A percentile compares a stretch with the other conserved stretches of the same genome.
phyloP scores from a whole-genome alignment of 2,797 vertebrate species.

The Falco cherrug region DNA sequence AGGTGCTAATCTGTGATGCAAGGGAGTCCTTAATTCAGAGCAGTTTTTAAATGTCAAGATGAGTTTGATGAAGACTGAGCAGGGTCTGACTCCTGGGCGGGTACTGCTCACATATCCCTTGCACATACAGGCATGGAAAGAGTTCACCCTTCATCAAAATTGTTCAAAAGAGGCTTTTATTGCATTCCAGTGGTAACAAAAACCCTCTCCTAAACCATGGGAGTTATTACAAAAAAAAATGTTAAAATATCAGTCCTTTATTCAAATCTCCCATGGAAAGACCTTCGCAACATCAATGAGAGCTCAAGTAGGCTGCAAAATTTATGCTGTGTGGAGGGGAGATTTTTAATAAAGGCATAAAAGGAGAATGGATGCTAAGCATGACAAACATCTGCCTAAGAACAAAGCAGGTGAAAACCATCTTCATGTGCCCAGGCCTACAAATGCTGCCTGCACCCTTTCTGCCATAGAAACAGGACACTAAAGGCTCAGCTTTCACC shows the following conservation, averaged over 20 bases:
- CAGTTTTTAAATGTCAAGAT: neutral
- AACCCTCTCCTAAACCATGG: neutral
- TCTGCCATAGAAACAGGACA: neutral
- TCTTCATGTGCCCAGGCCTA: neutral
- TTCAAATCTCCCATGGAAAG: neutral
- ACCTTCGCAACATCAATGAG: neutral
- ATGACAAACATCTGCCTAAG: constrained; percentile 16
- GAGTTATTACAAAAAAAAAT: neutral
- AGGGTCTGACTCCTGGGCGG: fast-evolving
- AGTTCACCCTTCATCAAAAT: neutral
- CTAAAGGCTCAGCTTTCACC: constrained; percentile 4
- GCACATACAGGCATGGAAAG: neutral
- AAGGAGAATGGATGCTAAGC: neutral
- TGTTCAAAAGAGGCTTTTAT: neutral
- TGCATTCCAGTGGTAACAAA: neutral
- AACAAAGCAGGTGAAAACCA: constrained; percentile 39
- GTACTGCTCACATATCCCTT: neutral
- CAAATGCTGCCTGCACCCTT: neutral
- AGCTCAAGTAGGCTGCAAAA: neutral
- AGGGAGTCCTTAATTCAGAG: neutral
- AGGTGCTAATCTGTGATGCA: neutral
- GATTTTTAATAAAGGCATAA: constrained; percentile 4
- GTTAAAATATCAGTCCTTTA: neutral
- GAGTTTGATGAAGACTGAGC: neutral
- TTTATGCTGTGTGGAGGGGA: neutral